A percentile compares a stretch with the other conserved stretches of the same genome.
Conservation (phyloP, 2,888 invertebrate species). For the Loripinus fragilis region DNA sequence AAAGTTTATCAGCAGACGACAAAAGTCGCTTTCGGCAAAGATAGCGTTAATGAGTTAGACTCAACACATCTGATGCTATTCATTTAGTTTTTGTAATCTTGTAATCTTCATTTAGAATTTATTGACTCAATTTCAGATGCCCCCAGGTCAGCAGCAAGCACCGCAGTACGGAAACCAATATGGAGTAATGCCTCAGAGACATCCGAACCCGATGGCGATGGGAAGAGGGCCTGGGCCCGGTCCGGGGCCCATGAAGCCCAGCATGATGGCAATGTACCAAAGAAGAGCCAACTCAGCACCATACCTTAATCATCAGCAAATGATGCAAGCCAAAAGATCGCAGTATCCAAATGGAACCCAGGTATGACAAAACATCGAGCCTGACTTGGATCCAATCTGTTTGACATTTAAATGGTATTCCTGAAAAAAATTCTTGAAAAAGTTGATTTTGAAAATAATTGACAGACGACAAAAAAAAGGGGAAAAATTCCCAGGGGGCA, state of each 20-base stretch:
- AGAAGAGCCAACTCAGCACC: constrained; percentile 88
- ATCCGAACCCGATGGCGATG: constrained; percentile 74
- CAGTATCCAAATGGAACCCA: constrained; percentile 73
- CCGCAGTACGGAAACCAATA: constrained; percentile 78
- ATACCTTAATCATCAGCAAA: constrained; percentile 93
- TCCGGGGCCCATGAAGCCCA: constrained; percentile 62
- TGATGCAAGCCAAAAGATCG: constrained; percentile 86
- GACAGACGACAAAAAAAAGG: too few species aligned
- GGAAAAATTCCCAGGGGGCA: too few species aligned
- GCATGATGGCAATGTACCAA: constrained; percentile 68
- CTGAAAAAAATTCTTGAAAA: too few species aligned
- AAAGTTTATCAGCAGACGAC: too few species aligned
- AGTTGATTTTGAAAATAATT: too few species aligned
- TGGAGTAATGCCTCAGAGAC: constrained; percentile 85
- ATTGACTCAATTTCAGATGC: constrained; percentile 57
- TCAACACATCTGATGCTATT: too few species aligned
- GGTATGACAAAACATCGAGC: neutral
- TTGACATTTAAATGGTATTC: too few species aligned
- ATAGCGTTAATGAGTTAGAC: too few species aligned
- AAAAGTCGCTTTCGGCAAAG: too few species aligned
- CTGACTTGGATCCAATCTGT: too few species aligned
- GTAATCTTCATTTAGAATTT: neutral
- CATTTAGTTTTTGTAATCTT: too few species aligned
- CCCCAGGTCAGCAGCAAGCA: constrained; percentile 69
- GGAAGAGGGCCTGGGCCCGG: constrained; percentile 75